These are phyloP conservation scores for Archegozetes longisetosus DNA, from an alignment of 1,140 invertebrate genomes.

Conservation along the genomic window DNA sequence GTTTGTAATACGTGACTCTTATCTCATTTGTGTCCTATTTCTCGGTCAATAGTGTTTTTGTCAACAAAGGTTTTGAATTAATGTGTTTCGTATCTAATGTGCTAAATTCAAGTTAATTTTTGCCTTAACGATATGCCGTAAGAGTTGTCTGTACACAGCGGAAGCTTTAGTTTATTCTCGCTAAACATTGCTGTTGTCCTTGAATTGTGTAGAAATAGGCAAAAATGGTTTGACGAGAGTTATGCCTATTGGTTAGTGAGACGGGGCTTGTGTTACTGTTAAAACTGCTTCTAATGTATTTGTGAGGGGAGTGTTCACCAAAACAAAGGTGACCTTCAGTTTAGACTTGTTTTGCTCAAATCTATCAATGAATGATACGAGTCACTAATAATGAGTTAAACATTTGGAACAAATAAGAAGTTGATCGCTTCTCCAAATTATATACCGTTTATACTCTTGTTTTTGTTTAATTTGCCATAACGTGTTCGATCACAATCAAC, in stretches of 20 bases:
- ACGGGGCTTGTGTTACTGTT: neutral
- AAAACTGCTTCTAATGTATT: neutral
- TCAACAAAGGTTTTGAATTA: neutral
- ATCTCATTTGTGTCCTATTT: neutral
- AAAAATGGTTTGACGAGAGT: no score
- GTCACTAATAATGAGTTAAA: no score
- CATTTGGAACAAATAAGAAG: no score
- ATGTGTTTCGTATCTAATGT: neutral
- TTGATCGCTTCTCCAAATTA: no score
- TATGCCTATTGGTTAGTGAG: neutral
- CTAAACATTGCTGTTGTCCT: neutral
- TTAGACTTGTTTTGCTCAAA: conserved; percentile 2
- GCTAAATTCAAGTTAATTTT: no score
- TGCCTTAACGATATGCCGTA: no score
- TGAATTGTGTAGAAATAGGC: neutral
- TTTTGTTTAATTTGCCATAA: no score
- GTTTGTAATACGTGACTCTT: neutral
- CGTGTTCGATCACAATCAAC: no score
- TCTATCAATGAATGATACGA: no score
- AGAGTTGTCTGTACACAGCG: no score
- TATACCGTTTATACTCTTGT: no score
- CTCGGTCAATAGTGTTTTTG: neutral
- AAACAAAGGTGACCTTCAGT: neutral
- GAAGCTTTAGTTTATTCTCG: no score
- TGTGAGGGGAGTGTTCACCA: neutral